Conservation (phyloP, 2,113 vertebrate species). For the Apodemus speciosus region DNA sequence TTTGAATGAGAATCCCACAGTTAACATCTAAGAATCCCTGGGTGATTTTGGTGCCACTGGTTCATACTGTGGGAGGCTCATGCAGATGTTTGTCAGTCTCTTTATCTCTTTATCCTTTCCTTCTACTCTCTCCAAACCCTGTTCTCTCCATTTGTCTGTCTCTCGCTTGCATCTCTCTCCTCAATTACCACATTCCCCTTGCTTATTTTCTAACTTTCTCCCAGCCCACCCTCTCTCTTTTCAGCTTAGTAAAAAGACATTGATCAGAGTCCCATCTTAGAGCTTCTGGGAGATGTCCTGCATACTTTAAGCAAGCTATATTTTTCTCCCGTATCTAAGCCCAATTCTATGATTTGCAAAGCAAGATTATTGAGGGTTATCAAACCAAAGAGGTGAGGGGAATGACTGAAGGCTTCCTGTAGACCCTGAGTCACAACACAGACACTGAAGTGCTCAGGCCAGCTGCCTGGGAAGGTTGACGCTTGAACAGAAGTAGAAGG, state of each 20-base stretch:
- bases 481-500: background rate
- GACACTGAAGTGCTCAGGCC: background rate
- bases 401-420: background rate
- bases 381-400: background rate
- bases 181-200: background rate
- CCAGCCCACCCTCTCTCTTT: background rate
- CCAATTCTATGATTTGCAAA: background rate
- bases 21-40: background rate
- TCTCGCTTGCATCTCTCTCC: no score
- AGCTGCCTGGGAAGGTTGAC: background rate
- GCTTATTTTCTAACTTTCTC: constrained; percentile 26
- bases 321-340: constrained; percentile 1
- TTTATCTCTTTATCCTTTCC: background rate
- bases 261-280: background rate
- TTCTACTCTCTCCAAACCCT: background rate
- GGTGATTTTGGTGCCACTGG: background rate
- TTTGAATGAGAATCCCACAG: background rate
- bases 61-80: background rate
- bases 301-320: background rate
- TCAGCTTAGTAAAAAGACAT: background rate
- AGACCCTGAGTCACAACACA: background rate
- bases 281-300: background rate
- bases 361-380: constrained; percentile 8
- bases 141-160: background rate
- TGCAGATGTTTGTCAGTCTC: background rate